phyloP scores from a whole-genome alignment of 2,113 vertebrate genomes.

The Egretta garzetta region DNA sequence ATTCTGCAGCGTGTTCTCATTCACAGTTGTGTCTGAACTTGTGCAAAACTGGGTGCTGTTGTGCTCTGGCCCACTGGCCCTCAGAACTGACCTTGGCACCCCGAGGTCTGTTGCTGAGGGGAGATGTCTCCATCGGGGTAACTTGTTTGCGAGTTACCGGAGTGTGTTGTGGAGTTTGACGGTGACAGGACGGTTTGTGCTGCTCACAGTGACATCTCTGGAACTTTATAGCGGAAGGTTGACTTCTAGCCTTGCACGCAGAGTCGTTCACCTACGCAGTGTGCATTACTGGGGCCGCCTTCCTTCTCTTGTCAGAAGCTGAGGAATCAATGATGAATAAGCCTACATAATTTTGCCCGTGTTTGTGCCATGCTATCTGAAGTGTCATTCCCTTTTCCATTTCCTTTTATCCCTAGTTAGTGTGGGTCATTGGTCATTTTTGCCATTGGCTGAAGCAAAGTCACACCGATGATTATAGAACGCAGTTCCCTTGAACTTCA shows the following conservation, averaged over 20 bases:
- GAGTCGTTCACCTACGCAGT: rapidly evolving
- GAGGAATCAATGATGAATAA: neutral
- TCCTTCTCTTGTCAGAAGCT: neutral
- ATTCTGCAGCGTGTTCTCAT: rapidly evolving
- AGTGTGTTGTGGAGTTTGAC: too few species aligned
- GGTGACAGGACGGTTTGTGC: neutral
- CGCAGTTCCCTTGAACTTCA: neutral
- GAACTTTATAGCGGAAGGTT: rapidly evolving
- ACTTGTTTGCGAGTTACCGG: neutral
- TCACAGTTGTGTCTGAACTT: rapidly evolving
- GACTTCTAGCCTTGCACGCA: neutral
- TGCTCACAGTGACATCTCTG: neutral
- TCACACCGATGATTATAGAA: neutral
- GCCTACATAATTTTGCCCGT: rapidly evolving
- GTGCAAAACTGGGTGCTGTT: neutral
- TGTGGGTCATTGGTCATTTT: neutral
- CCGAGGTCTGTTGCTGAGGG: rapidly evolving
- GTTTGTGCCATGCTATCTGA: neutral
- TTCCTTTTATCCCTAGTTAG: neutral
- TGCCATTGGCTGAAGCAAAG: neutral
- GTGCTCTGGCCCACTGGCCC: rapidly evolving
- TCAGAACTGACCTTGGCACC: rapidly evolving
- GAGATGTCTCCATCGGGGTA: rapidly evolving
- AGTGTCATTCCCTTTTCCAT: neutral
- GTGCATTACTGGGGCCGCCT: neutral